Base-by-base conservation (phyloP, 1,140 invertebrate species). In the Drosophila nebulosa region DNA sequence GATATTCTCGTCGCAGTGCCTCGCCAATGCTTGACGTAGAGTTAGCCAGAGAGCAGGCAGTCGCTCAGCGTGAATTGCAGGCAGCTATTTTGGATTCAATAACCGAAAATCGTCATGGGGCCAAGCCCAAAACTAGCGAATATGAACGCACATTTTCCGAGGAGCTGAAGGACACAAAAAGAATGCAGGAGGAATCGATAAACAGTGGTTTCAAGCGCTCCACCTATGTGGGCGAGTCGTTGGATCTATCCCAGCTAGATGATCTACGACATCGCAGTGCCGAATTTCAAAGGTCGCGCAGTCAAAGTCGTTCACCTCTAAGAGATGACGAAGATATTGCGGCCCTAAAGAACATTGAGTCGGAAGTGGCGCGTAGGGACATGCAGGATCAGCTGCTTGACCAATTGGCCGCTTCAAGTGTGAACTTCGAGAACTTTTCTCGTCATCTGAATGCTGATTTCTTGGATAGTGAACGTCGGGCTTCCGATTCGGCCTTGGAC, bases 231-330 rank as follows among this genome's bases (percentile, higher is more conserved):
- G 76, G 60, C 9, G 76, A 68, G 27, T 58, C 42, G 7, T 35
- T 70, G 16, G 85, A 79, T 1, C 63, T 72, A 30, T 42, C 63
- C 0, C 74, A 3, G 61, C 57, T 6, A 58, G 88, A 91, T 21
- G 84, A 88, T 24, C 30, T 91, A 42, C 71, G 90, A 0, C 83
- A 84, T 57, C 71, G 79, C 7, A 86, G 78, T 0, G 80, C 84
- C 2, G 78, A 86, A 21, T 91, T 91, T 58, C 78, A 81, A 65
- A 72, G 90, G 2, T 91, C 90, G 0, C 80, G 85, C 10, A 91
- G 90, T 27, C 79, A 75, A 32, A 90, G 89, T 32, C 90, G 88
- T 1, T 91, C 88, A 0, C 90, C 90, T 0, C n/a, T 79, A 1
- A 42, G 65, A 4, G 71, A 77, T 6, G 70, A 61, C 1, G 52